Base-by-base conservation (phyloP, 2,113 vertebrate species). In the Papio anubis region DNA sequence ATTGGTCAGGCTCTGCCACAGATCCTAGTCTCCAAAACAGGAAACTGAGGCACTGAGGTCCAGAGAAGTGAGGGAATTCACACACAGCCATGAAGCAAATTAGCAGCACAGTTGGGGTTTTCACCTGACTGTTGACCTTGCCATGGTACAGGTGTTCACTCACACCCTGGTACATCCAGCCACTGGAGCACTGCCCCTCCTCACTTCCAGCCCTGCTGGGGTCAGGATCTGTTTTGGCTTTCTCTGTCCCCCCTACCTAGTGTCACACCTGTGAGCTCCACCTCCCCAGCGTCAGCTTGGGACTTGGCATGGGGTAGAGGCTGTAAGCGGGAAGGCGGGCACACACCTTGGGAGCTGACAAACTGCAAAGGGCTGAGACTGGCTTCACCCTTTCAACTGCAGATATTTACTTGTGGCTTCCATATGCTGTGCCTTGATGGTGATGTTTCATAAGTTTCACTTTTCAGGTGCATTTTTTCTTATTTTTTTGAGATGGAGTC, bases 261-360 rank as follows among this genome's bases (percentile, higher is more conserved):
- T 8, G 14, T 20, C 20, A 75, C 25, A 23, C 0, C 38, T 17
- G 64, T 8, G 66, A 27, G 17, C 40, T n/a, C 27, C 25, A 61
- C 30, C 20, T 64, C 20, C 17, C 48, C n/a, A 20, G 48, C 13
- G 8, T 16, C 40, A 0, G 17, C 50, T 7, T 40, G 0, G 45
- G 45, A 17, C 10, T 1, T 25, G 78, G 72, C 30, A 16, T 12
- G 45, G 35, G 8, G 5, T 3, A 38, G 70, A 10, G 0, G 6
- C 2, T 0, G 1, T 48, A n/a, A 43, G 18, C 8, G 2, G 1
- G 1, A 16, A 48, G 17, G 55, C 45, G 11, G 52, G 66, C 23
- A 50, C 0, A 13, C 61, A n/a, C 5, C 45, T 14, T 12, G 87
- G 40, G 11, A 25, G 10, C 27, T 52, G 66, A 57, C 64, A 52